Percentiles rank a stretch among this genome's conserved stretches.
Conservation (phyloP, 2,888 invertebrate genomes). For the Chrysomela aeneicollis region DNA sequence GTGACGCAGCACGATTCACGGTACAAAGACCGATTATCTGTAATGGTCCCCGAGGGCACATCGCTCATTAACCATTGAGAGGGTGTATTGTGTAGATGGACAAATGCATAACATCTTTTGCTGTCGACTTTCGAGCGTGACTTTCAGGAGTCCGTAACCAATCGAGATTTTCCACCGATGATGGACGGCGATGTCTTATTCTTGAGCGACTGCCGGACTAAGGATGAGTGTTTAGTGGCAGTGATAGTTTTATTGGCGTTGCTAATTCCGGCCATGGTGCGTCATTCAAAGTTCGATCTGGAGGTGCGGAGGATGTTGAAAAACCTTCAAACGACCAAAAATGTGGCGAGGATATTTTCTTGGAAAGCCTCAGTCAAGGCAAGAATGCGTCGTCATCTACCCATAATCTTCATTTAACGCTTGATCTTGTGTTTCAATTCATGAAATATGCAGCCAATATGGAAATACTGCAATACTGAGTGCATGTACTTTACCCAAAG, state of each 20-base stretch:
- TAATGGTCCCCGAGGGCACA: slow-evolving; percentile 46
- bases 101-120: background rate
- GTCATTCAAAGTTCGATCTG: too few relatives aligned
- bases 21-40: slow-evolving; percentile 39
- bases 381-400: too few relatives aligned
- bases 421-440: too few relatives aligned
- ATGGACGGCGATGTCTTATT: slow-evolving; percentile 7
- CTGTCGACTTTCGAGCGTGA: background rate
- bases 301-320: too few relatives aligned
- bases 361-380: too few relatives aligned
- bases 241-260: slow-evolving; percentile 4
- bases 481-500: too few relatives aligned
- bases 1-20: slow-evolving; percentile 29
- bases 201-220: background rate
- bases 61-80: slow-evolving; percentile 46
- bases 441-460: too few relatives aligned
- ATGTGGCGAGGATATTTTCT: too few relatives aligned
- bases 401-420: too few relatives aligned
- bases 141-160: slow-evolving; percentile 7
- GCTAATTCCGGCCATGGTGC: background rate
- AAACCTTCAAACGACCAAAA: too few relatives aligned
- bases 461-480: too few relatives aligned
- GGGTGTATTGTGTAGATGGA: slow-evolving; percentile 36
- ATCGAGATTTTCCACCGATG: background rate
- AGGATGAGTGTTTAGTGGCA: background rate